Conservation (phyloP, 2,113 vertebrate species). For the Sceloporus undulatus region DNA sequence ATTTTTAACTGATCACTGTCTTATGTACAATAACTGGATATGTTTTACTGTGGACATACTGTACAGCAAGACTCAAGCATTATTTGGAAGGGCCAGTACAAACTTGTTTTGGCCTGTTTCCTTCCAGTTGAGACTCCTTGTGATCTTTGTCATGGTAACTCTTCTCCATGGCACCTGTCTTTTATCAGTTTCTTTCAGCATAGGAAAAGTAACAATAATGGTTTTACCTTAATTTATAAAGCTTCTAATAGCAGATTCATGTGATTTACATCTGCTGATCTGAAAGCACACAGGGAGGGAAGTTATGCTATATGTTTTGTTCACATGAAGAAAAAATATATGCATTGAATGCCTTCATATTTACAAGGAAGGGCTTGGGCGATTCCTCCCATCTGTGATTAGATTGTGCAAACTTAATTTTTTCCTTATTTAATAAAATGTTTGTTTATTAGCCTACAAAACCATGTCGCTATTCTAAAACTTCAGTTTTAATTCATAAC, state of each 20-base stretch:
- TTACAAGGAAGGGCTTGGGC: not conserved
- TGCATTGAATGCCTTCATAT: constrained; percentile 1
- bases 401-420: constrained; percentile 36
- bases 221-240: not conserved
- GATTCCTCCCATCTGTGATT: not conserved
- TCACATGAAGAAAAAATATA: too few species aligned
- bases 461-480: constrained; percentile 40
- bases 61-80: too few species aligned
- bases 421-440: constrained; percentile 53
- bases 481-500: constrained; percentile 67
- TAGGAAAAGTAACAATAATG: not conserved
- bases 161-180: too few species aligned
- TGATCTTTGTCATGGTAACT: too few species aligned
- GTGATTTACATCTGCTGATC: not conserved
- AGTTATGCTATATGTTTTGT: not conserved
- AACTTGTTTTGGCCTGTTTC: too few species aligned
- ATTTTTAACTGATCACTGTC: too few species aligned
- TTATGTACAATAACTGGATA: too few species aligned
- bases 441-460: constrained; percentile 46
- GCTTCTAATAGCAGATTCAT: not conserved
- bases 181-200: not conserved
- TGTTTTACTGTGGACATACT: too few species aligned
- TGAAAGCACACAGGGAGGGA: too few species aligned
- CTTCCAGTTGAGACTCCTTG: too few species aligned
- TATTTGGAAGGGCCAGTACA: too few species aligned